Evolutionary conservation across 2,113 vertebrate species (phyloP), one percentile per base, ranked within the genome.

Genomic region (Bos indicus): DNA sequence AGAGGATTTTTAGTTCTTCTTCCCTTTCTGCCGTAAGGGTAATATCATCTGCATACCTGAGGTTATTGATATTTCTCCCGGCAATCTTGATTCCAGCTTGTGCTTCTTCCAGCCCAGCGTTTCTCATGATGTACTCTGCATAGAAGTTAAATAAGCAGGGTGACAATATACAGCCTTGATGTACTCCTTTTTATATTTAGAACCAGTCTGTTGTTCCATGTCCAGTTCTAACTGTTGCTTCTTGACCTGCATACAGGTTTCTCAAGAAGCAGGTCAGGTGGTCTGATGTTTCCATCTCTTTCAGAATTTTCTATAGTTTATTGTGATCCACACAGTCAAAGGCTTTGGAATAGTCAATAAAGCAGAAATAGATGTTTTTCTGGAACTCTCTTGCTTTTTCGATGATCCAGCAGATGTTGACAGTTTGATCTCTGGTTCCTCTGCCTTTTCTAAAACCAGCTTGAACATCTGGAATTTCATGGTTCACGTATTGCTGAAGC

Each of bases 401-500:
- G 0, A 36, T 36, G n/a, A 67, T 67, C 64, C n/a, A 36, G 64
- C 2, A 2, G n/a, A 36, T 67, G 64, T 36, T 67, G n/a, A 9
- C 8, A 71, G 21, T 71, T 71, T 71, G 64, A 21, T 71, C 33
- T 71, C n/a, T 71, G 4, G n/a, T 71, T 71, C 64, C 64, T 71
- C 64, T 71, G n/a, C 17, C 64, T 71, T 71, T 36, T 71, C n/a
- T 71, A 71, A 71, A 67, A 36, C 17, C 64, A 71, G 17, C 17
- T 36, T 36, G 17, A 71, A 71, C 64, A 71, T 71, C n/a, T 36
- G 9, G 64, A 36, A 71, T 2, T 71, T 71, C n/a, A 36, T 0
- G 0, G 64, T 36, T 71, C 64, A 23, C 1, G 0, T 6, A 71
- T 12, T 71, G 64, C 19, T 71, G n/a, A 71, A 71, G n/a, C n/a